phyloP scores from a whole-genome alignment of 2,888 invertebrate genomes.

The Clusia tigrina region DNA sequence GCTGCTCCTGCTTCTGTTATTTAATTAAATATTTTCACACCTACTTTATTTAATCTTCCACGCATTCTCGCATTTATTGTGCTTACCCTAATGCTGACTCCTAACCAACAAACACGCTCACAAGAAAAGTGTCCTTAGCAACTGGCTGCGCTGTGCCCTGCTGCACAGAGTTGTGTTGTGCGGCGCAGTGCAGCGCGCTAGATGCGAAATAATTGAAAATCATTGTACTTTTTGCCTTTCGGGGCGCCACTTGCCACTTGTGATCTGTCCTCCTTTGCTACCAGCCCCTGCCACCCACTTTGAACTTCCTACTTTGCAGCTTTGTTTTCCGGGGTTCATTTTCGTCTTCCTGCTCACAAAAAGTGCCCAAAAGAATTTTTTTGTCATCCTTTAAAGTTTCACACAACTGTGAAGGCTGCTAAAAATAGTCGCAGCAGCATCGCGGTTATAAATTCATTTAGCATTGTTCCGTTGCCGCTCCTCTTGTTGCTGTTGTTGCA shows the following conservation, averaged over 20 bases:
- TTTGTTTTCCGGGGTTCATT: background rate
- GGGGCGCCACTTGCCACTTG: background rate
- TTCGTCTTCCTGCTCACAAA: background rate
- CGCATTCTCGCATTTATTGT: constrained; percentile 21
- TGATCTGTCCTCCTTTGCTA: background rate
- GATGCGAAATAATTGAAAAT: constrained; percentile 56
- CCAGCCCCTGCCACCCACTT: constrained; percentile 9
- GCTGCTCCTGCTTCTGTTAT: constrained; percentile 36
- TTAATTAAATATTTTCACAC: constrained; percentile 61
- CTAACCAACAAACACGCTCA: background rate
- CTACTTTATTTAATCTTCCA: constrained; percentile 45
- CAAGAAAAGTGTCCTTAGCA: constrained; percentile 15
- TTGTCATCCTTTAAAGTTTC: background rate
- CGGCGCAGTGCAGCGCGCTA: too few relatives aligned
- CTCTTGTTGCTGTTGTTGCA: constrained; percentile 8
- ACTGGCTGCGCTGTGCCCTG: constrained; percentile 24
- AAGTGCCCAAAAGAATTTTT: background rate
- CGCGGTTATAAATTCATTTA: constrained; percentile 58
- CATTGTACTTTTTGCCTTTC: constrained; percentile 35
- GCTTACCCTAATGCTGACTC: background rate
- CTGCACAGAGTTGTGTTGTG: too few relatives aligned
- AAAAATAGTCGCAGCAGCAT: constrained; percentile 40
- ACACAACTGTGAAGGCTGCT: background rate
- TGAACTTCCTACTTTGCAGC: constrained; percentile 33
- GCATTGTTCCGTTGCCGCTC: constrained; percentile 38